phyloP scores from a whole-genome alignment of 2,113 vertebrate species.

The Malurus elegans region DNA sequence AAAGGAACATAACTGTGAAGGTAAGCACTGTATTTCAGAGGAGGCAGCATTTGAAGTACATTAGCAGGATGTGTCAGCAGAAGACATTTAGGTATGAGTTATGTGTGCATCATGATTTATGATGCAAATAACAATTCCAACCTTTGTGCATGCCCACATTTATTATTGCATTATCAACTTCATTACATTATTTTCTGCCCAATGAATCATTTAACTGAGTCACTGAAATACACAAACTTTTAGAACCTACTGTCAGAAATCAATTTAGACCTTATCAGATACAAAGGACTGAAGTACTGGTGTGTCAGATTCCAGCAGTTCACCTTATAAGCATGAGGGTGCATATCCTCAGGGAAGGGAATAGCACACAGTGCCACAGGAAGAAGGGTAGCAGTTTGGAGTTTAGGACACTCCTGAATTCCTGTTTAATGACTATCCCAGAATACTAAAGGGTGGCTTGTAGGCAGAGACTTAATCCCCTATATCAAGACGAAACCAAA shows the following conservation, averaged over 20 bases:
- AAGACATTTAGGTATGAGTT: background rate
- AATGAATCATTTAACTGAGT: constrained; percentile 19
- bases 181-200: background rate
- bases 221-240: background rate
- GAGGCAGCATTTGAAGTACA: constrained; percentile 3
- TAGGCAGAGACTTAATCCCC: background rate
- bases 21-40: background rate
- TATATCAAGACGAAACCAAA: background rate
- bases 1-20: background rate
- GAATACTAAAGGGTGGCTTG: background rate
- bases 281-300: background rate
- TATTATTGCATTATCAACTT: background rate
- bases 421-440: background rate
- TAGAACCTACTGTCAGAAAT: background rate
- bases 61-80: constrained; percentile 8
- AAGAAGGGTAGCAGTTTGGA: background rate
- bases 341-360: background rate
- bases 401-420: background rate
- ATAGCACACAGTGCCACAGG: background rate
- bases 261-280: background rate
- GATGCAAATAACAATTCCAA: constrained; percentile 29
- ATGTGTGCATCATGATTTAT: background rate
- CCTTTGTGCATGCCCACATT: constrained; percentile 16
- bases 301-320: background rate
- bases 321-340: background rate